Evolutionary conservation across 2,888 invertebrate species (phyloP).

Genomic region (Monochamus alternatus): DNA sequence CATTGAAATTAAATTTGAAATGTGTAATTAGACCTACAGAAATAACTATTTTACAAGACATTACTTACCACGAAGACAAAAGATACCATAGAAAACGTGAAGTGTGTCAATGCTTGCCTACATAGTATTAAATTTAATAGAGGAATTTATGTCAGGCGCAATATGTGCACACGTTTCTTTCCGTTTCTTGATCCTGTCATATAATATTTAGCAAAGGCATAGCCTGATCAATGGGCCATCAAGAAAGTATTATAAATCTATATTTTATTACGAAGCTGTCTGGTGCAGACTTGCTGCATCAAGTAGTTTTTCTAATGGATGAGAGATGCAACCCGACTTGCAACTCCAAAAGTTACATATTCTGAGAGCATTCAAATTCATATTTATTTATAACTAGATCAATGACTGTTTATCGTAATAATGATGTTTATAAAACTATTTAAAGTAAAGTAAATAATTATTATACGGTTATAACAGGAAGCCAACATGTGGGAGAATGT

Average conservation of each 20-base stretch:
- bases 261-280: background rate
- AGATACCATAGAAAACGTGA: background rate
- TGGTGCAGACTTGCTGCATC: background rate
- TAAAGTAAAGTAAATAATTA: background rate
- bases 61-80: background rate
- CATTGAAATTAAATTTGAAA: no score
- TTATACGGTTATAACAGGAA: background rate
- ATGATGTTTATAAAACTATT: background rate
- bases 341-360: no score
- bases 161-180: background rate
- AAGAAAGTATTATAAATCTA: background rate
- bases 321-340: no score
- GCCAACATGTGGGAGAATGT: background rate
- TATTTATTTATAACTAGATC: no score
- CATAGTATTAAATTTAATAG: background rate
- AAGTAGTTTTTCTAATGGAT: background rate
- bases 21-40: no score
- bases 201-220: slow-evolving; percentile 7
- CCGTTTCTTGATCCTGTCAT: slow-evolving; percentile 5
- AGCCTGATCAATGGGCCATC: background rate
- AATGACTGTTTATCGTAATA: background rate
- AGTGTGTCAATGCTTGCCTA: background rate
- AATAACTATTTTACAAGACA: no score
- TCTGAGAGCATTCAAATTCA: no score
- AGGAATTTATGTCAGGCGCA: background rate